These are phyloP conservation scores for Erannis defoliaria DNA, from an alignment of 2,888 invertebrate species.

Conservation along the genomic window DNA sequence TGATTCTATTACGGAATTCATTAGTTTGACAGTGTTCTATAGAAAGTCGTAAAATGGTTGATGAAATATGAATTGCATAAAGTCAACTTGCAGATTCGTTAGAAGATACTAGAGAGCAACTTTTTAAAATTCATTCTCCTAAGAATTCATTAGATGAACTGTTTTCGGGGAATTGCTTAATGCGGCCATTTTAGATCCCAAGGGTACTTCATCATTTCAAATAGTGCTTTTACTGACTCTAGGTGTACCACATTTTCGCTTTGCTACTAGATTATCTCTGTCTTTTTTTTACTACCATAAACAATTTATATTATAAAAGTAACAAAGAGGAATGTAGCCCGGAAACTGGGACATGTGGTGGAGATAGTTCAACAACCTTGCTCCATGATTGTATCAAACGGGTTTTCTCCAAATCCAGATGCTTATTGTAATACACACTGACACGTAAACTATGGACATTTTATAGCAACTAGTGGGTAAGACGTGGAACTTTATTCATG, in stretches of 20 bases:
- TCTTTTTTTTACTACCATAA: slow-evolving; percentile 18
- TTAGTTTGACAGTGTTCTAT: too few species aligned
- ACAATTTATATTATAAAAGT: slow-evolving; percentile 29
- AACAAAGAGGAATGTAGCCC: slow-evolving; percentile 42
- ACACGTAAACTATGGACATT: slow-evolving; percentile 15
- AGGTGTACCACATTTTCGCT: background rate
- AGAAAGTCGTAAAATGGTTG: too few species aligned
- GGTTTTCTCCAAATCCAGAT: slow-evolving; percentile 46
- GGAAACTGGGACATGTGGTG: slow-evolving; percentile 47
- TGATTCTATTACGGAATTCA: too few species aligned
- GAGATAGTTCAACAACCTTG: slow-evolving; percentile 45
- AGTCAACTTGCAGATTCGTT: too few species aligned
- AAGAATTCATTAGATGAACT: too few species aligned
- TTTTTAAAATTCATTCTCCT: too few species aligned
- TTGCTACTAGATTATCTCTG: background rate
- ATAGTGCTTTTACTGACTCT: too few species aligned
- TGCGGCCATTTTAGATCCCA: too few species aligned
- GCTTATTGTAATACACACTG: slow-evolving; percentile 22
- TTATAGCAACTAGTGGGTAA: slow-evolving; percentile 10
- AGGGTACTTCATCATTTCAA: too few species aligned
- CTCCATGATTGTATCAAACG: slow-evolving; percentile 41
- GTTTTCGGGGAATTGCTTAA: too few species aligned
- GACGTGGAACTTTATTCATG: slow-evolving; percentile 1
- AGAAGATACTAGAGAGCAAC: too few species aligned
- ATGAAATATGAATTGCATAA: too few species aligned